Evolutionary conservation across 2,888 invertebrate genomes (phyloP), one percentile per base, ranked within the genome.

Genomic region (Ptychoptera contaminata): DNA sequence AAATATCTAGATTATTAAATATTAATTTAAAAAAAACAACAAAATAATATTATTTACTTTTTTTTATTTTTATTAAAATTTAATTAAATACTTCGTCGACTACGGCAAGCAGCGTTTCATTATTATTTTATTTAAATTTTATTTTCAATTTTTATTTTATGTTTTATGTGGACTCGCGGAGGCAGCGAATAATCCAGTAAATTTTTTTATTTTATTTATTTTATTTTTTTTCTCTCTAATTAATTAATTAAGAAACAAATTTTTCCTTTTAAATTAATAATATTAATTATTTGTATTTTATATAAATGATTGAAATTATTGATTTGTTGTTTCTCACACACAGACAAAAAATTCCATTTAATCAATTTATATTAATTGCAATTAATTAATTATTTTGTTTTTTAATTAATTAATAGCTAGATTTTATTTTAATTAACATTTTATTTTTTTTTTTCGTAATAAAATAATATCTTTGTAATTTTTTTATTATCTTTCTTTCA

Each of bases 121-220:
- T 32, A 7, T 32, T 9, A 4, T 7, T 32, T 32, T 32, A 11
- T 32, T 32, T 32, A 3, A 11, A 11, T 32, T 32, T 32, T 32
- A 11, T 32, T 32, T 32, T 32, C n/a, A 7, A 9, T 4, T 32
- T 32, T 32, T 32, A 9, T 32, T 32, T 32, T 32, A n/a, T 32
- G 32, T 32, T 32, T 37, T 47, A 50, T 48, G 47, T 47, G 46
- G 43, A 50, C 49, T 49, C 51, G 50, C 51, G 51, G 51, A 51
- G 49, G 51, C 51, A 51, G 51, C 50, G 47, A 51, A 51, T 50
- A 51, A 51, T 51, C 48, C 44, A 43, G 12, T 39, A 38, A 29
- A 16, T 29, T 39, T 23, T 30, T 40, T 30, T 30, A 30, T 40
- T 40, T 40, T 40, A 40, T 40, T 40, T 14, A 8, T 40, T 30